These are phyloP conservation scores for Lycodopsis pacificus DNA, from an alignment of 2,797 vertebrate genomes.

Conservation along the genomic window DNA sequence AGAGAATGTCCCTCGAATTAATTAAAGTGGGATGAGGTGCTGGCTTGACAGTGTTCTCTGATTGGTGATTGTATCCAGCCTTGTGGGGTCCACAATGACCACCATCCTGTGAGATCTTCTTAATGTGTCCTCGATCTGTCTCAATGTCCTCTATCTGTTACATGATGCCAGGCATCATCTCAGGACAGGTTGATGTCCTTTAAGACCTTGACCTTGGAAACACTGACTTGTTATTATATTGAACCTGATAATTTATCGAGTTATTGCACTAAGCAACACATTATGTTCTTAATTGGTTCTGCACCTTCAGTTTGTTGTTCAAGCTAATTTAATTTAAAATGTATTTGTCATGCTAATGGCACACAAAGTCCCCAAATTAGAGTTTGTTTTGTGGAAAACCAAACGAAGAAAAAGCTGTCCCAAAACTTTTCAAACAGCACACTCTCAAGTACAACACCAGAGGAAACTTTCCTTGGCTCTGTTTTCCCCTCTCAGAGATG, in stretches of 20 bases:
- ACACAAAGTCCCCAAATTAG: constrained; percentile 33
- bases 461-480: constrained; percentile 39
- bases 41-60: constrained; percentile 32
- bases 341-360: constrained; percentile 53
- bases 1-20: constrained; percentile 49
- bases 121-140: constrained; percentile 41
- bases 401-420: constrained; percentile 9
- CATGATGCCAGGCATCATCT: constrained; percentile 21
- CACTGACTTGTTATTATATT: constrained; percentile 1
- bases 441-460: constrained; percentile 10
- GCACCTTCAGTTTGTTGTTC: constrained; percentile 24
- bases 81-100: constrained; percentile 35
- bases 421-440: constrained; percentile 32
- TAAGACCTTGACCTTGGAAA: constrained; percentile 24
- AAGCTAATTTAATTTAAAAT: constrained; percentile 46
- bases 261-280: constrained; percentile 6
- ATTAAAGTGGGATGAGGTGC: constrained; percentile 46
- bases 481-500: constrained; percentile 44
- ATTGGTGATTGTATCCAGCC: constrained; percentile 49
- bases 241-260: constrained; percentile 30
- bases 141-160: constrained; percentile 13
- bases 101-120: constrained; percentile 28
- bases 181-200: constrained; percentile 3
- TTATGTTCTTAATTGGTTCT: constrained; percentile 32
- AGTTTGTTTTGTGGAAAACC: constrained; percentile 31